Evolutionary conservation across 2,797 vertebrate genomes (phyloP), one percentile per base, ranked within the genome.

Genomic region (Sebastes nivosus): DNA sequence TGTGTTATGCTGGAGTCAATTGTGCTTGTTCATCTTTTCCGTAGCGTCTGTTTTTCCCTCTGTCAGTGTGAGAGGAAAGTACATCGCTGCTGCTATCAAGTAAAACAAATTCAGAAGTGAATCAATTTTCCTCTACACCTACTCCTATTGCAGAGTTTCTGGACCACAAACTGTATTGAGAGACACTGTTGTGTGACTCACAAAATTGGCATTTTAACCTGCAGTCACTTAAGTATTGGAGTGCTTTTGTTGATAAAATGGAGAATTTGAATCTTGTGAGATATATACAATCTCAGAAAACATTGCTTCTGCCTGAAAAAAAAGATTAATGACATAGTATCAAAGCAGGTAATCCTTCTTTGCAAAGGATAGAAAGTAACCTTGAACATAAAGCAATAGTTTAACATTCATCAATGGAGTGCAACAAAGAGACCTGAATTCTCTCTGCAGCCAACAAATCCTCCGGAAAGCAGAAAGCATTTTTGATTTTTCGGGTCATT

Each of bases 1-100:
- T 18, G 20, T 34, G 32, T 77, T 36, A 34, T 25, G 46, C 36
- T 54, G 67, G 18, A 79, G 72, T 72, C 58, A 58, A 25, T 68
- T 68, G 22, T 67, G 27, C 70, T 72, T 78, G 34, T 77, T 83
- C 82, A 69, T 80, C 25, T 79, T 67, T 77, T 77, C 46, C 14
- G 11, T 24, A 4, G 6, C 1, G 1, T 61, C 13, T 14, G 29
- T 80, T 67, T 74, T 75, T 72, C 46, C 12, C n/a, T 65, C n/a
- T 30, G 59, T 70, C 63, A 32, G 32, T 46, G 60, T 73, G 65
- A 71, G 67, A 52, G 57, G 46, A 77, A 67, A 79, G 54, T 36
- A 30, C 58, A 71, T 57, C 22, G 67, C 57, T 71, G 54, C 69
- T 55, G 27, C 34, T 20, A 73, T 84, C 63, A 46, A 74, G 52